These are phyloP conservation scores for Drosophila ercepeae DNA, from an alignment of 1,140 invertebrate genomes.

Conservation along the genomic window DNA sequence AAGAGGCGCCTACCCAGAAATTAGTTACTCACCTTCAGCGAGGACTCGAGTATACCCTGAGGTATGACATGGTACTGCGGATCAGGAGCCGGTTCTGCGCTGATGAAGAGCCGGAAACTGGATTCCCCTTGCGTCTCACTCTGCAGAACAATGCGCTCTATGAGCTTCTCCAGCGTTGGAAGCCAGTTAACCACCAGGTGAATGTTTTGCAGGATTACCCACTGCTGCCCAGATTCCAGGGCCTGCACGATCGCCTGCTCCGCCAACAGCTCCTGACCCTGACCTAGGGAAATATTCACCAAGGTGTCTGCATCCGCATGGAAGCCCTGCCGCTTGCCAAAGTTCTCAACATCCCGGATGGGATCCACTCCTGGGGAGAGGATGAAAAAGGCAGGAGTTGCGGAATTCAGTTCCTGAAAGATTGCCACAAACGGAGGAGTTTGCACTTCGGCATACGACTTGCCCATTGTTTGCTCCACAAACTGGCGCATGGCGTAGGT, in stretches of 20 bases:
- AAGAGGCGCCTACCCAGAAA: not conserved
- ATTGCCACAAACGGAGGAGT: slow-evolving; percentile 93
- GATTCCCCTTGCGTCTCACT: slow-evolving; percentile 83
- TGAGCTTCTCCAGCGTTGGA: slow-evolving; percentile 94
- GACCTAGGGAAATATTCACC: slow-evolving; percentile 96
- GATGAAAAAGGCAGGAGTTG: slow-evolving; percentile 97
- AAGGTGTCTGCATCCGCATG: slow-evolving; percentile 92
- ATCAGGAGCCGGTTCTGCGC: slow-evolving; percentile 86
- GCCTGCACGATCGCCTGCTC: slow-evolving; percentile 93
- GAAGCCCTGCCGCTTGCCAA: slow-evolving; percentile 91
- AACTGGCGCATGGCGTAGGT: slow-evolving; percentile 85
- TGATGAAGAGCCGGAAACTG: slow-evolving; percentile 88
- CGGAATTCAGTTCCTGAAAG: slow-evolving; percentile 92
- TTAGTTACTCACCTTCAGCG: slow-evolving; percentile 88
- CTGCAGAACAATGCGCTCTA: slow-evolving; percentile 86
- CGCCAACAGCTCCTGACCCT: slow-evolving; percentile 96
- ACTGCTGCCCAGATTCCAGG: slow-evolving; percentile 92
- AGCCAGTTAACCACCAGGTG: slow-evolving; percentile 97
- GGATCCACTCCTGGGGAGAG: slow-evolving; percentile 97
- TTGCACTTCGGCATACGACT: slow-evolving; percentile 91
- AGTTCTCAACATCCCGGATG: slow-evolving; percentile 93
- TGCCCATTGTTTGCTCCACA: slow-evolving; percentile 94
- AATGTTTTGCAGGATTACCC: slow-evolving; percentile 97
- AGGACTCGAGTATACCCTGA: slow-evolving; percentile 95
- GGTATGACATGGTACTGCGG: slow-evolving; percentile 86